Evolutionary conservation across 2,797 vertebrate species (phyloP), one percentile per base, ranked within the genome.

Genomic region (Danio kyathit): DNA sequence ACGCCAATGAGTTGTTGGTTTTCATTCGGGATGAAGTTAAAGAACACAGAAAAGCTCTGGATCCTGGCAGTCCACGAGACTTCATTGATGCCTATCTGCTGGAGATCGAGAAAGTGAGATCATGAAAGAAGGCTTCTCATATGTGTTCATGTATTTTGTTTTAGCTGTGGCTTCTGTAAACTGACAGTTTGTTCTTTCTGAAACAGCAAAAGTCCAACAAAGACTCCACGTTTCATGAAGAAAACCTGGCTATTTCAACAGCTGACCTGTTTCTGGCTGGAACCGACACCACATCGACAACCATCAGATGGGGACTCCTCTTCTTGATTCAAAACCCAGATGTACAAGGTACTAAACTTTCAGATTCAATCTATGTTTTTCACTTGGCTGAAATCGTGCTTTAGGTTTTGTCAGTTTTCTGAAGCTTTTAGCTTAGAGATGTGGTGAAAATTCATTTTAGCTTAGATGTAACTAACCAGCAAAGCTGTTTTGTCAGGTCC

Each of bases 1-100:
- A 86, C 7, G 7, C 71, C 0, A 12, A 7, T 0, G 80, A 74
- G 7, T 11, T 88, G n/a, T 12, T 38, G 9, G 64, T 14, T 40
- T 88, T 88, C 13, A 48, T 88, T 14, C 13, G 1, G 1, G 48
- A 65, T 4, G 52, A 69, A 59, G 73, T 84, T 8, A 52, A 73
- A 48, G 75, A 76, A 3, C 86, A 89, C 52, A 78, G 54, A 16
- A 64, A 77, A n/a, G 84, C 77, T 19, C 49, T 90, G 72, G 85
- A 91, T 43, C 73, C 49, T 40, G 82, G 84, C 17, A 83, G 66
- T 13, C 88, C 85, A 10, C 74, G 82, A 41, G 87, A 90, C 84
- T 89, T 85, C 43, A 79, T 90, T 4, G 89, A 90, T 54, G 81
- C 83, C 56, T 90, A 88, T 46, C 64, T 91, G 12, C 52, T 89